Evolutionary conservation across 2,113 vertebrate species (phyloP), one percentile per base, ranked within the genome.

Genomic region (Acanthisitta chloris): DNA sequence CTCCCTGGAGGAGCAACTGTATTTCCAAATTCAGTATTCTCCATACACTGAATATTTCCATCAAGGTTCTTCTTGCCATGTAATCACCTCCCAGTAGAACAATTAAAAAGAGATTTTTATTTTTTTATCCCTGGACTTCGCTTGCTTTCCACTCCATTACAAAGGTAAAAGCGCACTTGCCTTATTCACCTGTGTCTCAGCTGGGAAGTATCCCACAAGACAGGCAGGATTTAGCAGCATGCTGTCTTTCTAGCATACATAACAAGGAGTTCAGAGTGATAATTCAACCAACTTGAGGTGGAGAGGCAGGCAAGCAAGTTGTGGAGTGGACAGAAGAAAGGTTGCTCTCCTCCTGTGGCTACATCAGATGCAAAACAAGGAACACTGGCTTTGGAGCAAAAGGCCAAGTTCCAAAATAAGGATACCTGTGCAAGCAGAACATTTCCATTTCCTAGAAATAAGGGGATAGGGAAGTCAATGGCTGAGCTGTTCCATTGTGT

Each of bases 21-120:
- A 54, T 93, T 97, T 97, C 86, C 87, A 96, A 89, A 97, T 74
- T 92, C 84, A 96, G 84, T 90, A 79, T 95, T 94, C 93, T 96
- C 95, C 66, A 73, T 74, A 70, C 79, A 91, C 67, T 72, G 64
- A 70, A 62, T 94, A 90, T 97, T 96, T 97, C 95, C 95, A 95
- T 88, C 80, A 86, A 87, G 61, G 88, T 91, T 97, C 85, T 97
- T 91, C 95, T 97, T 95, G 93, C 96, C 93, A 97, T 72, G 81
- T 96, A 97, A 97, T 98, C 94, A 97, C 72, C 65, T 98, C 98
- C 96, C 97, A 97, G 88, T 51, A 97, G 98, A 96, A 98, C 92
- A 98, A 98, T 98, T 98, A 98, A 96, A 94, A 92, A 91, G 67
- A 66, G 25, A 12, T 19, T 55, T 43, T 92, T 94, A 3, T 49